Base-by-base conservation (phyloP, 1,140 invertebrate genomes). In the Bombus huntii region DNA sequence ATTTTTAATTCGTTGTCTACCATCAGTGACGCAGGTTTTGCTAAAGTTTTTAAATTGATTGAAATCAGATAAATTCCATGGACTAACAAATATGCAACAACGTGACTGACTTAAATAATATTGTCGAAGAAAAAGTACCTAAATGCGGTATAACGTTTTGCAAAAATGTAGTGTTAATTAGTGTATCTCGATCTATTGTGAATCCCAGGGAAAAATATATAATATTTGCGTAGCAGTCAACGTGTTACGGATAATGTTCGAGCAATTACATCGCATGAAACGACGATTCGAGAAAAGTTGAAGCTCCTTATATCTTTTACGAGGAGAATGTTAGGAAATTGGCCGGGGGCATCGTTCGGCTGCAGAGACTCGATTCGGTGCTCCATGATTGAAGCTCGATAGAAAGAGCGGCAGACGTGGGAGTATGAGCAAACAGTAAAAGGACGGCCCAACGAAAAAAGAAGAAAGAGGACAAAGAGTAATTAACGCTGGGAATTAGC, bases 401-500 rank as follows among this genome's bases (percentile, higher is more conserved):
- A 25, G 28, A 57, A 39, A 65, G 57, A 39, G 15, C 13, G 65
- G 8, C 1, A 10, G 34, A 68, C n/a, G 28, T 22, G 31, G 15
- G 65, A 31, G 31, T 4, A 62, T 18, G 37, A 44, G 34, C 53
- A 76, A 76, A 76, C 74, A 76, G 74, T n/a, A 59, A 13, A 22
- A 68, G 66, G 22, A 62, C 28, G 18, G 66, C 12, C 77, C n/a
- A 34, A 34, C 31, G n/a, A 25, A 59, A 79, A 84, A 59, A 34
- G 31, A 79, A 18, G 53, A 39, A 70, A 10, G 31, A 28, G 76
- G 53, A 39, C 72, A 75, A 62, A 79, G 76, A 65, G 83, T 85
- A 85, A 85, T 85, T 85, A 80, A 80, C 83, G 66, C 22, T 5
- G 42, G 57, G 66, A 79, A 84, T 84, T 84, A 84, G 66, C 53